These are phyloP conservation scores for Strongylocentrotus purpuratus DNA, from an alignment of 35 echinoderm and acorn worm species.

Conservation along the genomic window DNA sequence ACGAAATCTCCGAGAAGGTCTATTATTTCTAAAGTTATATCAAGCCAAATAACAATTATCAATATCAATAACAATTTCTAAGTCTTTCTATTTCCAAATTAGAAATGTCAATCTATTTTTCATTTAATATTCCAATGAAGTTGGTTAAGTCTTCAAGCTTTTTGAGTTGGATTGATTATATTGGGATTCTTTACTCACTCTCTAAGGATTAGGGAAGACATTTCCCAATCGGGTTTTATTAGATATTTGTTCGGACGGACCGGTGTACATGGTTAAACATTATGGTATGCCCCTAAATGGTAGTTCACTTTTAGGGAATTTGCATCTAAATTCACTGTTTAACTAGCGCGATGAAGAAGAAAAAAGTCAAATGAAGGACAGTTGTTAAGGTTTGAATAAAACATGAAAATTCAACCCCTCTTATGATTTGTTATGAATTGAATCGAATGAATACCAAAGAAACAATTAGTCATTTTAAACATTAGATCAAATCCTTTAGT, in stretches of 20 bases:
- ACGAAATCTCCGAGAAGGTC: not conserved
- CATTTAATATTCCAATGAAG: not conserved
- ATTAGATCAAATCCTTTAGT: too few species aligned
- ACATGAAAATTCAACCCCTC: too few species aligned
- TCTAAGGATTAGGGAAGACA: not conserved
- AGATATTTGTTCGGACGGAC: not conserved
- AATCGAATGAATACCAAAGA: too few species aligned
- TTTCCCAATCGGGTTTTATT: not conserved
- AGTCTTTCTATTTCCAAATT: not conserved
- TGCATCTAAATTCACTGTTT: too few species aligned
- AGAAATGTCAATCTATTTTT: not conserved
- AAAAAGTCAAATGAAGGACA: too few species aligned
- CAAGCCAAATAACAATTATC: not conserved
- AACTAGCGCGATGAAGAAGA: too few species aligned
- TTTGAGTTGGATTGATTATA: not conserved
- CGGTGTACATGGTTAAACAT: not conserved
- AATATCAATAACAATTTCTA: not conserved
- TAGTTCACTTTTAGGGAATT: too few species aligned
- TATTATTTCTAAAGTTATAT: not conserved
- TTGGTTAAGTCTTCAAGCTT: not conserved
- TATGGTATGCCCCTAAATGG: too few species aligned
- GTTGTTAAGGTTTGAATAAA: too few species aligned
- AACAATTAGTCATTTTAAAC: too few species aligned
- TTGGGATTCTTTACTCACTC: not conserved
- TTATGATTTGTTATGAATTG: too few species aligned